These are phyloP conservation scores for Tanypteryx hageni DNA, from an alignment of 2,888 invertebrate species.

Conservation along the genomic window DNA sequence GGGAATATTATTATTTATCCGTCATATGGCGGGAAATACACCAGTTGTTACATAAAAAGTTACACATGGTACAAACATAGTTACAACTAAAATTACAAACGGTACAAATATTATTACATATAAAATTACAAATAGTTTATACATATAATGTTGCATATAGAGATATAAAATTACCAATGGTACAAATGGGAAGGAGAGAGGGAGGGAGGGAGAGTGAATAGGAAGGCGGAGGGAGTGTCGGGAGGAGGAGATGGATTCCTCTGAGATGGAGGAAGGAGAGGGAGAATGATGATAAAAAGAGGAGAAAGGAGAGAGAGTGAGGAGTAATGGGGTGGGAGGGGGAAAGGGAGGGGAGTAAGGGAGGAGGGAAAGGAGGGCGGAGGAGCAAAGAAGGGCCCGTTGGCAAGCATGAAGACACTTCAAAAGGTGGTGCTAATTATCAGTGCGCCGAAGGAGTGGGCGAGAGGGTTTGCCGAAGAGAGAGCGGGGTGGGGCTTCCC, in stretches of 20 bases:
- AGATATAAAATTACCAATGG: no score
- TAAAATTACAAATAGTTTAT: no score
- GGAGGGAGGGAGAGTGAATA: no score
- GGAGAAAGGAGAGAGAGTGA: not conserved
- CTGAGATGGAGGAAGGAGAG: not conserved
- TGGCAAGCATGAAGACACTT: slow-evolving; percentile 64
- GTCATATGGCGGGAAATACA: no score
- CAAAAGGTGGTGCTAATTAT: slow-evolving; percentile 64
- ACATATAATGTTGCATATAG: no score
- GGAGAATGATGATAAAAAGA: not conserved
- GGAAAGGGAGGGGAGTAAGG: not conserved
- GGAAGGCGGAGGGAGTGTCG: not conserved
- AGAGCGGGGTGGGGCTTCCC: not conserved
- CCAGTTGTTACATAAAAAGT: no score
- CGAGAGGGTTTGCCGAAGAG: not conserved
- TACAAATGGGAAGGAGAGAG: no score
- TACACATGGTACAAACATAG: no score
- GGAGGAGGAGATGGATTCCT: not conserved
- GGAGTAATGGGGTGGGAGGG: not conserved
- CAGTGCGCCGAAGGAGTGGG: slow-evolving; percentile 43
- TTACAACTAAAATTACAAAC: no score
- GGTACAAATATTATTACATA: no score
- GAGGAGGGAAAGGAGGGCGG: not conserved
- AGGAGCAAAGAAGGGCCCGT: slow-evolving; percentile 32
- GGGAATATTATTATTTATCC: no score